phyloP scores from a whole-genome alignment of 1,140 invertebrate genomes.

The Dendrolimus kikuchii region DNA sequence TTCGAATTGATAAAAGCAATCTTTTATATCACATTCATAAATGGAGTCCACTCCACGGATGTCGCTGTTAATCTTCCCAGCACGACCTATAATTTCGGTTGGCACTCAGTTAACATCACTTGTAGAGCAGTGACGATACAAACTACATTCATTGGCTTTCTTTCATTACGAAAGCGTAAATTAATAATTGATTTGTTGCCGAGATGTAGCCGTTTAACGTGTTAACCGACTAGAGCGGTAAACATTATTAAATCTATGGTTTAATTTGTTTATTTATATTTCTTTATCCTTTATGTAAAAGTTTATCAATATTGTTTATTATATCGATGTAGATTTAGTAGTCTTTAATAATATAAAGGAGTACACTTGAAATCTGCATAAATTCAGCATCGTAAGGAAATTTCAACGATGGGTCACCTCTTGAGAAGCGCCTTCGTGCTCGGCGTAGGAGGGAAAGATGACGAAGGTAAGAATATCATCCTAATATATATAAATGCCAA shows the following conservation, averaged over 20 bases:
- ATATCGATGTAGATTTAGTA: constrained; percentile 44
- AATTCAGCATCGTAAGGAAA: constrained; percentile 54
- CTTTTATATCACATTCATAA: background rate
- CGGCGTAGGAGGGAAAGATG: constrained; percentile 47
- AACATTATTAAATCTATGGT: constrained; percentile 21
- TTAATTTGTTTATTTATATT: constrained; percentile 20
- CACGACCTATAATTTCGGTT: constrained; percentile 63
- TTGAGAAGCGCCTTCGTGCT: constrained; percentile 52
- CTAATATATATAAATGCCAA: background rate
- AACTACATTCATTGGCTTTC: constrained; percentile 47
- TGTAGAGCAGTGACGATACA: constrained; percentile 41
- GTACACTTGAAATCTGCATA: constrained; percentile 46
- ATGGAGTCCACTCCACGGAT: constrained; percentile 25
- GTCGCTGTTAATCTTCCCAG: constrained; percentile 33
- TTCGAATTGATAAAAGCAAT: no score
- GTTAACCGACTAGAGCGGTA: constrained; percentile 58
- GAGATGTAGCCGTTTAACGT: constrained; percentile 62
- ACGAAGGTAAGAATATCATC: constrained; percentile 41
- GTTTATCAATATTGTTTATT: constrained; percentile 20
- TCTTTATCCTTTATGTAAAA: constrained; percentile 19
- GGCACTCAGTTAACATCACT: constrained; percentile 52
- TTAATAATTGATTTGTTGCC: constrained; percentile 25
- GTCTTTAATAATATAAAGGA: constrained; percentile 22
- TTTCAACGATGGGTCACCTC: constrained; percentile 53
- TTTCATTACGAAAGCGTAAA: constrained; percentile 29